Percentiles rank a stretch among this genome's conserved stretches.
Conservation (phyloP, 2,113 vertebrate species). For the Theristicus caerulescens region DNA sequence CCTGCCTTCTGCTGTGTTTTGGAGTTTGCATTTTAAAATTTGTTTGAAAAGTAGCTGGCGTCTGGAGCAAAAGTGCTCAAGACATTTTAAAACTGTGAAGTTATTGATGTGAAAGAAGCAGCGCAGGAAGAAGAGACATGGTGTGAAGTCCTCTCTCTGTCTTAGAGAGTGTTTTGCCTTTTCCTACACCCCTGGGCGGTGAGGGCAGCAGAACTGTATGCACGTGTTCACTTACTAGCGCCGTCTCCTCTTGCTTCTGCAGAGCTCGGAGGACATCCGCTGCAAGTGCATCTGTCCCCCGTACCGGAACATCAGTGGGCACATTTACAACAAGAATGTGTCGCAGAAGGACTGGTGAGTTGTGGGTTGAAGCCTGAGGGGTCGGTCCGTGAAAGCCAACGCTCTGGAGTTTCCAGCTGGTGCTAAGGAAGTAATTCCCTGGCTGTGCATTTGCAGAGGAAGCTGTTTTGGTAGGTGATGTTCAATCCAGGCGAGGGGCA, state of each 20-base stretch:
- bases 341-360: slow-evolving; percentile 95
- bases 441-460: not conserved
- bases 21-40: not conserved
- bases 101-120: not conserved
- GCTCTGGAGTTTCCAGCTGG: not conserved
- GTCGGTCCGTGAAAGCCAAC: accelerated
- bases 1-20: not conserved
- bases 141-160: not conserved
- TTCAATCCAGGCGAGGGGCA: not conserved
- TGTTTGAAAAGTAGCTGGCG: not conserved
- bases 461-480: not conserved
- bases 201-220: not conserved
- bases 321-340: slow-evolving; percentile 93
- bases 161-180: not conserved
- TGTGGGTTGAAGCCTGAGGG: not conserved
- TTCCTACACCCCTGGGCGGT: too few species aligned
- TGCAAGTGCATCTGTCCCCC: slow-evolving; percentile 97
- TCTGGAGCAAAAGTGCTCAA: not conserved
- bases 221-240: accelerated
- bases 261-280: slow-evolving; percentile 92
- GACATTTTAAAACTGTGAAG: not conserved
- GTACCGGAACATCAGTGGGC: slow-evolving; percentile 89
- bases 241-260: not conserved
- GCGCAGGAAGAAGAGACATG: not conserved
- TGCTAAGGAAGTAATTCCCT: not conserved